Evolutionary conservation across 2,797 vertebrate species (phyloP).

Genomic region (Odontamblyopus lacepedii): DNA sequence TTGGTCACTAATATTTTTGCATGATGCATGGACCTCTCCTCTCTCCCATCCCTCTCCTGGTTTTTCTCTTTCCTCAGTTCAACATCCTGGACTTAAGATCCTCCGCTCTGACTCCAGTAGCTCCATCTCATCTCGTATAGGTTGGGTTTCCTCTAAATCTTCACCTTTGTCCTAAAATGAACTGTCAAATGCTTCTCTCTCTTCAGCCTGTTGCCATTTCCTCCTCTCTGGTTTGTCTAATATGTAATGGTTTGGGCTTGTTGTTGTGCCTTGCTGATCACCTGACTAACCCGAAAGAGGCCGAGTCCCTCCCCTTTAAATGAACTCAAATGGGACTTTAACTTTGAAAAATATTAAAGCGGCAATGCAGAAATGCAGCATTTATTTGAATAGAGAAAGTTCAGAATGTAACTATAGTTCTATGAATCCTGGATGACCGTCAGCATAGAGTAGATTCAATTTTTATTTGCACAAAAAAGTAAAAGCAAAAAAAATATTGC

Average conservation of each 20-base stretch:
- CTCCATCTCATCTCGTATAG: slow-evolving; percentile 95
- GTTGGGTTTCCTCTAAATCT: slow-evolving; percentile 83
- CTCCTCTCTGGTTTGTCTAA: neutral
- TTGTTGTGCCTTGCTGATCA: slow-evolving; percentile 73
- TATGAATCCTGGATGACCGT: too few species aligned
- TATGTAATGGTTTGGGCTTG: slow-evolving; percentile 51
- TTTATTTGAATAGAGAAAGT: neutral
- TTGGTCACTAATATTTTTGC: slow-evolving; percentile 65
- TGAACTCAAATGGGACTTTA: neutral
- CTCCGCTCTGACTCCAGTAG: slow-evolving; percentile 94
- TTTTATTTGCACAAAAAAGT: too few species aligned
- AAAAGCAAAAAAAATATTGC: too few species aligned
- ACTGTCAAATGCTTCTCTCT: slow-evolving; percentile 20
- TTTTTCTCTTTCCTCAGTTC: slow-evolving; percentile 86
- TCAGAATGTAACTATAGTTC: too few species aligned
- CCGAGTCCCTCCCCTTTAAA: slow-evolving; percentile 1
- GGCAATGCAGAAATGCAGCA: neutral
- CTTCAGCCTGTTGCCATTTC: slow-evolving; percentile 12
- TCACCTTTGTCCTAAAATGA: slow-evolving; percentile 8
- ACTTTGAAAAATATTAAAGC: neutral
- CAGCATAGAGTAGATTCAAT: too few species aligned
- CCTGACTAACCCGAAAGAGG: slow-evolving; percentile 59
- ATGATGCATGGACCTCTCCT: slow-evolving; percentile 83
- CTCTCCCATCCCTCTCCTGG: slow-evolving; percentile 72
- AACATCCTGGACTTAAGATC: slow-evolving; percentile 95